Conservation (phyloP, 2,113 vertebrate species). For the Podarcis cretensis region DNA sequence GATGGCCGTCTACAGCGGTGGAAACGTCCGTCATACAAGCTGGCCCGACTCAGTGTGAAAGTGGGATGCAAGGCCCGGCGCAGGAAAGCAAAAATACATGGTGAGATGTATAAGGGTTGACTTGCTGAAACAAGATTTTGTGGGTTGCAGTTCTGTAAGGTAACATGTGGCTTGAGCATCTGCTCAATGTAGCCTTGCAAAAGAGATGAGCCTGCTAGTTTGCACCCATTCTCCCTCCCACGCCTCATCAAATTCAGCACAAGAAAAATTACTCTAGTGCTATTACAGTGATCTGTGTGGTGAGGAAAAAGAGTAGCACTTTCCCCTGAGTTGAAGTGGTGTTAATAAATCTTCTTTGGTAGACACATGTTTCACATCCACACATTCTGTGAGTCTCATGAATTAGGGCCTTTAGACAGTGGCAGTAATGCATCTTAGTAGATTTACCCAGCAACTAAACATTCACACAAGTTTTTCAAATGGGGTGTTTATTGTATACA, state of each 20-base stretch:
- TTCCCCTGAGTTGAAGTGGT: not conserved
- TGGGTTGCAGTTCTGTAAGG: not conserved
- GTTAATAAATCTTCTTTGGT: no score
- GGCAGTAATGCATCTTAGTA: no score
- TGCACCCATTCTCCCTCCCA: no score
- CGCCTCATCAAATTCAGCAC: not conserved
- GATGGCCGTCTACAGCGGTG: slow-evolving; percentile 80
- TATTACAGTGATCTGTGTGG: not conserved
- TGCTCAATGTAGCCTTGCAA: not conserved
- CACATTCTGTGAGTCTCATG: no score
- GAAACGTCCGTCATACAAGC: not conserved
- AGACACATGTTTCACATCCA: no score
- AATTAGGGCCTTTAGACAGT: no score
- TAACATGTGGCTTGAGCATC: not conserved
- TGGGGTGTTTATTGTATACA: no score
- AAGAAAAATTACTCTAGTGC: no score
- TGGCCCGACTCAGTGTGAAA: slow-evolving; percentile 3
- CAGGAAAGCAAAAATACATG: not conserved
- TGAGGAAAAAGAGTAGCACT: not conserved
- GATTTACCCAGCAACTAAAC: no score
- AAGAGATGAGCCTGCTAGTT: not conserved
- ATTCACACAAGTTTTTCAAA: no score
- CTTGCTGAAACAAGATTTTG: not conserved
- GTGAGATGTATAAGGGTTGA: not conserved
- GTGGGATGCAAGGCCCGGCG: slow-evolving; percentile 2